Evolutionary conservation across 2,797 vertebrate genomes (phyloP), one percentile per base, ranked within the genome.

Genomic region (Geotrypetes seraphini): DNA sequence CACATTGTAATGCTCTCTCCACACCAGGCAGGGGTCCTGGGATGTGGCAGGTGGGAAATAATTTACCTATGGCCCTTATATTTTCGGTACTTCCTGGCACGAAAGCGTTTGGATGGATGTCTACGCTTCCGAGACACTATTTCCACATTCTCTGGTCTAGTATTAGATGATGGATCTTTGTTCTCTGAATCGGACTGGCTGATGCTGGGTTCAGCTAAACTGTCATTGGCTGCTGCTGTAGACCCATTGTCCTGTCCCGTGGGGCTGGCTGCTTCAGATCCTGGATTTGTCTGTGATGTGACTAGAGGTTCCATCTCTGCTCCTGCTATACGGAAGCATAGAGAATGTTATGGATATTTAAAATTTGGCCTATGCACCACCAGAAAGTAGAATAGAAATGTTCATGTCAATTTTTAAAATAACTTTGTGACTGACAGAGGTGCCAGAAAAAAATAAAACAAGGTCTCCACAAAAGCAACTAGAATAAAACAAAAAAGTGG

Each of bases 51-150:
- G n/a, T n/a, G n/a, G n/a, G n/a, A n/a, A n/a, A n/a, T 10, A 41
- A 34, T 81, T 76, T 73, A 86, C 84, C 83, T 86, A 60, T 53
- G 71, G 39, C 82, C 86, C 36, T 88, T 79, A 22, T 89, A 96
- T 67, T 92, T 94, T 66, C 86, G 92, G 65, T 96, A 97, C 60
- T 91, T 97, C 71, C 91, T 97, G 47, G 93, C 88, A 16, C 95
- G 81, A 61, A 96, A 94, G 23, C 86, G 81, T 36, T 91, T 89
- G 14, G 93, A 93, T 31, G 93, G 93, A 12, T 91, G 79, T 2
- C 94, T 92, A 0, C 91, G 82, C 48, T 89, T 84, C 33, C 87
- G 82, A 6, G 81, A 81, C 4, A 71, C 47, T 11, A 57, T 28
- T 0, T 90, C 89, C 0, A 63, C 40, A 8, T 91, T 88, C 9